phyloP scores from a whole-genome alignment of 2,888 invertebrate species.

The Glyphotaelius pellucidus region DNA sequence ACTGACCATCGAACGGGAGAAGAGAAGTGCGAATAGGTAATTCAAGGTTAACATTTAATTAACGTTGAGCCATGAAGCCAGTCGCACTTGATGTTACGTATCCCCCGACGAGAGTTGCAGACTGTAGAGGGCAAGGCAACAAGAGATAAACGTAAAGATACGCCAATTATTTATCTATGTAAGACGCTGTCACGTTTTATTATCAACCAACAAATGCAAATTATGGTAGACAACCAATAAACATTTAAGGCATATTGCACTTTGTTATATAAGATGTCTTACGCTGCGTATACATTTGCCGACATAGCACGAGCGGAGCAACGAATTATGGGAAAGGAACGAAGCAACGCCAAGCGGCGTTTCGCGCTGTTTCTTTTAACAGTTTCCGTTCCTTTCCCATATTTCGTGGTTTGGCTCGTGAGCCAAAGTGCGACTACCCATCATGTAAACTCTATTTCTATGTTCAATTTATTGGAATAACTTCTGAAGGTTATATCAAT shows the following conservation, averaged over 20 bases:
- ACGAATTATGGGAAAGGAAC: no score
- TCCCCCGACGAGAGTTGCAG: background rate
- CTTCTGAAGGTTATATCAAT: no score
- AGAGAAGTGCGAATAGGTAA: background rate
- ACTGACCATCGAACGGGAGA: background rate
- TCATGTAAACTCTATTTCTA: no score
- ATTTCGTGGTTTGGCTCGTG: no score
- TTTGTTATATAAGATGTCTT: background rate
- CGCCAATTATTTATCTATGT: no score
- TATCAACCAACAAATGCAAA: background rate
- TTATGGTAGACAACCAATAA: background rate
- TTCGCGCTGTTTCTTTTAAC: no score
- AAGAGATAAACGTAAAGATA: background rate
- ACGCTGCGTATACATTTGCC: no score
- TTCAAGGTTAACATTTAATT: background rate
- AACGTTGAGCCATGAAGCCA: background rate
- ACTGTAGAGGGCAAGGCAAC: background rate
- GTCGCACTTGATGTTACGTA: background rate
- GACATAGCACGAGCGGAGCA: no score
- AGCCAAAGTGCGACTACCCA: no score
- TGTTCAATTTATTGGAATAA: no score
- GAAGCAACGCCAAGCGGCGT: no score
- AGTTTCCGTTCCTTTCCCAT: no score
- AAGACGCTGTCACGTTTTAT: background rate
- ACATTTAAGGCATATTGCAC: background rate